These are phyloP conservation scores for Sebastes oblongus DNA, from an alignment of 2,797 vertebrate species.

Conservation along the genomic window DNA sequence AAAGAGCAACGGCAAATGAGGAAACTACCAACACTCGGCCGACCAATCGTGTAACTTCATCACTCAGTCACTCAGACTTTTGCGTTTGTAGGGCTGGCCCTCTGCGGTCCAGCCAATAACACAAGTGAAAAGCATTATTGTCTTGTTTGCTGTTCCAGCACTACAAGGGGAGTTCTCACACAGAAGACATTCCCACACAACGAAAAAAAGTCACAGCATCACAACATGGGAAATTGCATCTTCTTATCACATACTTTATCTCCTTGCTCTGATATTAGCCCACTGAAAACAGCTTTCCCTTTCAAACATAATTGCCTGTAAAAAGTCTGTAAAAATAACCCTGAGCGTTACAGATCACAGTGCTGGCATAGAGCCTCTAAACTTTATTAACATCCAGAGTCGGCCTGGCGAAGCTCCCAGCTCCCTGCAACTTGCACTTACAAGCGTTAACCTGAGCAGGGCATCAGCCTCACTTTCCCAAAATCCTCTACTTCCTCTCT, in stretches of 20 bases:
- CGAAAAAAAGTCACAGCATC: constrained; percentile 31
- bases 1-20: no score
- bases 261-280: constrained; percentile 66
- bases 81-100: no score
- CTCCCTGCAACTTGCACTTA: constrained; percentile 61
- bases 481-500: constrained; percentile 61
- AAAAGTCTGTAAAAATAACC: constrained; percentile 82
- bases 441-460: constrained; percentile 57
- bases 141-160: constrained; percentile 10
- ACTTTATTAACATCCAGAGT: constrained; percentile 81
- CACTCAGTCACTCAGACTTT: no score
- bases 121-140: background rate
- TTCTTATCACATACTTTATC: constrained; percentile 74
- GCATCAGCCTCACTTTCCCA: constrained; percentile 41
- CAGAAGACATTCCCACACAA: constrained; percentile 56
- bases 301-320: constrained; percentile 77
- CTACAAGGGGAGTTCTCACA: constrained; percentile 31
- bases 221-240: constrained; percentile 75
- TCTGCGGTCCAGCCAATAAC: background rate
- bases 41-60: no score
- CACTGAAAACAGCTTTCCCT: constrained; percentile 63
- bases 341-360: constrained; percentile 72
- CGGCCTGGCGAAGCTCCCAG: constrained; percentile 67
- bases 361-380: constrained; percentile 69
- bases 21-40: no score